A percentile compares a stretch with the other conserved stretches of the same genome.
Evolutionary conservation across 1,140 invertebrate genomes (phyloP).

Genomic region (Ceratosolen solmsi): DNA sequence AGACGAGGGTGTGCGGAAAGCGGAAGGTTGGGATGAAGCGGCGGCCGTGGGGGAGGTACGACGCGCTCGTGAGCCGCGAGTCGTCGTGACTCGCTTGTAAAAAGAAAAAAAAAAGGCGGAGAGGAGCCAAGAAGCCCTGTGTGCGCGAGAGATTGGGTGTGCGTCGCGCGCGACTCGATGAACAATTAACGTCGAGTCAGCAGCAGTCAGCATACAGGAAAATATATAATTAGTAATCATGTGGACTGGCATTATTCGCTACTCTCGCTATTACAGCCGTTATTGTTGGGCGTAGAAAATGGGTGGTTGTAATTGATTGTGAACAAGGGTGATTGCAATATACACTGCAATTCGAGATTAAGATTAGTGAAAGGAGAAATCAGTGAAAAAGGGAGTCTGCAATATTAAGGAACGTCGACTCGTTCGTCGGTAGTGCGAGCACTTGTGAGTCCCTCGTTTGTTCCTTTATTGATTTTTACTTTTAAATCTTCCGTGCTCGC

Average conservation of each 20-base stretch:
- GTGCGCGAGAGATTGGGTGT: conserved; percentile 2
- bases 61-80: too few species aligned
- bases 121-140: background rate
- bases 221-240: background rate
- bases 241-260: background rate
- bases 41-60: background rate
- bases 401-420: background rate
- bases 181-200: conserved; percentile 22
- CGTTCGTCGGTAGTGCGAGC: conserved; percentile 17
- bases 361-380: background rate
- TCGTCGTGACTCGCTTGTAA: background rate
- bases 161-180: background rate
- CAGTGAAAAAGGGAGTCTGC: background rate
- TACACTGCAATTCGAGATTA: background rate
- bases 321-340: too few species aligned
- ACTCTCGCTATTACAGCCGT: background rate
- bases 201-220: background rate
- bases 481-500: background rate
- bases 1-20: background rate
- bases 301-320: background rate
- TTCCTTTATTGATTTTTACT: background rate
- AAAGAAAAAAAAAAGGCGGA: background rate
- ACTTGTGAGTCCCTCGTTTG: background rate
- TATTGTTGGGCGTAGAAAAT: background rate
- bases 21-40: background rate